These are phyloP conservation scores for Myodes glareolus DNA, from an alignment of 2,113 vertebrate species.

Conservation along the genomic window DNA sequence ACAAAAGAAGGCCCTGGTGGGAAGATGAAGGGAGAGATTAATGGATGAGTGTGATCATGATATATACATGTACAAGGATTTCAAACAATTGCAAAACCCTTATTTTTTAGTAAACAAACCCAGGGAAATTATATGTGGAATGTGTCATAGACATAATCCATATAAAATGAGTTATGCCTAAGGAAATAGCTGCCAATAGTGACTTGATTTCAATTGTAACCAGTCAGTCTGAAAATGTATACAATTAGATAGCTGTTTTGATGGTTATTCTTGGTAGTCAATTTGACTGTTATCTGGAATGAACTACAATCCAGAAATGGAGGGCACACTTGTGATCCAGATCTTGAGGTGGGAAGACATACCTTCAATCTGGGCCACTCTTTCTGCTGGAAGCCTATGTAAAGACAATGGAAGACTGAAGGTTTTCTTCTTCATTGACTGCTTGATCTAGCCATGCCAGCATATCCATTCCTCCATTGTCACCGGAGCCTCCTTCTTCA, in stretches of 20 bases:
- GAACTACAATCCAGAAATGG: neutral
- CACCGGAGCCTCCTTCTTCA: neutral
- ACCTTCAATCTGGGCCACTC: neutral
- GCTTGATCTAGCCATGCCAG: neutral
- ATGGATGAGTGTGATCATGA: neutral
- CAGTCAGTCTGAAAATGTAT: neutral
- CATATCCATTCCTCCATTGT: neutral
- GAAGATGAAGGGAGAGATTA: neutral
- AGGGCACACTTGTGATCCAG: neutral
- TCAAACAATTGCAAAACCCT: neutral
- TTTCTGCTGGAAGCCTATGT: too few relatives aligned
- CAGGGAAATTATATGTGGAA: neutral
- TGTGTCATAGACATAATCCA: neutral
- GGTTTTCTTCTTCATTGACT: neutral
- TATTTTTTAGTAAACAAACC: neutral
- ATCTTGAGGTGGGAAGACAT: neutral
- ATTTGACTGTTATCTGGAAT: neutral
- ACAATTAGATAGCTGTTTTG: neutral
- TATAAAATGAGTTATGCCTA: neutral
- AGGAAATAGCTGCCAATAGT: neutral
- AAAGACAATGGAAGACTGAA: neutral
- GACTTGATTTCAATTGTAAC: neutral
- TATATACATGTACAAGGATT: neutral
- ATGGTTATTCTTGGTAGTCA: neutral
- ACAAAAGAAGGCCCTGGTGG: neutral